Evolutionary conservation across 2,888 invertebrate species (phyloP).

Genomic region (Drosophila peninsularis): DNA sequence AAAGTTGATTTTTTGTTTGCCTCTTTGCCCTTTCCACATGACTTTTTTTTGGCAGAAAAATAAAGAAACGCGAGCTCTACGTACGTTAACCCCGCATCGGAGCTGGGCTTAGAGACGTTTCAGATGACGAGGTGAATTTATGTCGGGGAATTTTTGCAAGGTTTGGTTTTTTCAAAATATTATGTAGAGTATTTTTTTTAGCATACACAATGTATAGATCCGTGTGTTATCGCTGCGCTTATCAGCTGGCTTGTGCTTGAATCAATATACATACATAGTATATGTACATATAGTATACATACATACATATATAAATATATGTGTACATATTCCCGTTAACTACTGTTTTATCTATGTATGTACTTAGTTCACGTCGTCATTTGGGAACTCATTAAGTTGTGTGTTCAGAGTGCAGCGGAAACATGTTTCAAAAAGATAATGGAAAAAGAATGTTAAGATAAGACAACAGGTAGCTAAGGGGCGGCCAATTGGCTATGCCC

Average conservation of each 20-base stretch:
- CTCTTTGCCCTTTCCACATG: constrained; percentile 32
- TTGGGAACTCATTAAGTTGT: constrained; percentile 32
- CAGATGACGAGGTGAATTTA: constrained; percentile 37
- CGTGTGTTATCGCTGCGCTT: constrained; percentile 38
- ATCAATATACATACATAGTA: constrained; percentile 24
- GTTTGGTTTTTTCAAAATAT: background rate
- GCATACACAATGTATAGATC: constrained; percentile 24
- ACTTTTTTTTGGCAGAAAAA: constrained; percentile 15
- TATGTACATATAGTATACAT: background rate
- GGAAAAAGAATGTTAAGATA: constrained; percentile 22
- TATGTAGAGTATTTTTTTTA: background rate
- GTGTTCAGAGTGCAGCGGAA: constrained; percentile 47
- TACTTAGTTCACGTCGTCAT: constrained; percentile 16
- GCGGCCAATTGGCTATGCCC: constrained; percentile 10
- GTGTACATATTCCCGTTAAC: background rate
- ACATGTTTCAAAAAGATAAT: constrained; percentile 33
- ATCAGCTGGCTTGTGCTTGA: constrained; percentile 35
- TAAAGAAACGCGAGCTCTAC: constrained; percentile 29
- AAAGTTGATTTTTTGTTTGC: constrained; percentile 19
- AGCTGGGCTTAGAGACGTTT: constrained; percentile 28
- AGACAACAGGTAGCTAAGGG: constrained; percentile 32
- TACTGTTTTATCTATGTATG: constrained; percentile 8
- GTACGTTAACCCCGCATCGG: constrained; percentile 49
- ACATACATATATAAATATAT: background rate
- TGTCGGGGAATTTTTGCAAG: constrained; percentile 18